These are phyloP conservation scores for Rhinella marina DNA, from an alignment of 2,797 vertebrate genomes.

Conservation along the genomic window DNA sequence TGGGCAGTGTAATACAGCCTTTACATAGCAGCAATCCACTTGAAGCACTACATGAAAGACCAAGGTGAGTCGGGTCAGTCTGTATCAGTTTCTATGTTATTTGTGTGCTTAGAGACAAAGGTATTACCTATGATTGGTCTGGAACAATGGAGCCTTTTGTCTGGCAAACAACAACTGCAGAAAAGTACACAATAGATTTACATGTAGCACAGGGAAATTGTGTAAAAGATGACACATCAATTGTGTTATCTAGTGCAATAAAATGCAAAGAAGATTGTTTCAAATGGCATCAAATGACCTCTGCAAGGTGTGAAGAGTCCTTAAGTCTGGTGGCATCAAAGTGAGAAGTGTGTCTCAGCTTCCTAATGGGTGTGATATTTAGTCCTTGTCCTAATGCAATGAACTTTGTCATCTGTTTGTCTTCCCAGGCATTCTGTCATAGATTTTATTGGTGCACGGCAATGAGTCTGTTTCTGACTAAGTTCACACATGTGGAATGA, in stretches of 20 bases:
- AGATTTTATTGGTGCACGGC: not conserved
- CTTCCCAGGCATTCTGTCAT: not conserved
- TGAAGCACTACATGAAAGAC: not conserved
- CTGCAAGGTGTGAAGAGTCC: conserved; percentile 8
- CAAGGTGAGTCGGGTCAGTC: not conserved
- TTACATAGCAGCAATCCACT: too few relatives aligned
- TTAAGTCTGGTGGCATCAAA: not conserved
- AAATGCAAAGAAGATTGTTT: not conserved
- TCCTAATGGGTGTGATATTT: not conserved
- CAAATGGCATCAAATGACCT: not conserved
- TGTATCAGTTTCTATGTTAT: not conserved
- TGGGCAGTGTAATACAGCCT: too few relatives aligned
- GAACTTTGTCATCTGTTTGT: not conserved
- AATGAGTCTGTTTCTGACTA: not conserved
- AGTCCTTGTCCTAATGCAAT: not conserved
- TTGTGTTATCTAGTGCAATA: not conserved
- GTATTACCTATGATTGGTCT: not conserved
- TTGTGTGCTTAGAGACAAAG: not conserved
- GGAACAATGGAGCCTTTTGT: not conserved
- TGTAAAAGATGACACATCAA: not conserved
- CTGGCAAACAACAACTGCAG: not conserved
- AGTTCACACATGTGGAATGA: not conserved
- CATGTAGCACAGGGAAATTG: not conserved
- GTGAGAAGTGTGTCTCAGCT: not conserved
- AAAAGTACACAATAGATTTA: not conserved